Conservation (phyloP, 2,888 invertebrate genomes). For the Drosophila sordidula region DNA sequence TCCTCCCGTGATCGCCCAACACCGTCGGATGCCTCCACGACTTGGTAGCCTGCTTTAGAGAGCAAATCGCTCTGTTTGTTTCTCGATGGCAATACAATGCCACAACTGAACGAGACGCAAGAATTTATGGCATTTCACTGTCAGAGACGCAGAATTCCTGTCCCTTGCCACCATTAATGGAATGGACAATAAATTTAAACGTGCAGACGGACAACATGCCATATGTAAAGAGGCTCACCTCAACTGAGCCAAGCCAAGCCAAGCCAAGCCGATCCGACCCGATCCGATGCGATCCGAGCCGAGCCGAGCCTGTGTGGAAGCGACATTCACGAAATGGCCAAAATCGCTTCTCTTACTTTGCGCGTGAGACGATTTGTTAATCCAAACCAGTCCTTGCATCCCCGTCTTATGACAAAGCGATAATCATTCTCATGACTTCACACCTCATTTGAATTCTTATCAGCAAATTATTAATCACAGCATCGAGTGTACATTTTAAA, state of each 20-base stretch:
- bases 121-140: slow-evolving; percentile 80
- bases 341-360: slow-evolving; percentile 56
- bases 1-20: slow-evolving; percentile 47
- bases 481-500: neutral
- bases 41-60: slow-evolving; percentile 41
- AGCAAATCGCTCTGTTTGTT: slow-evolving; percentile 70
- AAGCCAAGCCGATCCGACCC: neutral
- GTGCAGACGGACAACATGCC: slow-evolving; percentile 78
- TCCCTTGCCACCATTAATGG: slow-evolving; percentile 79
- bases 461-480: slow-evolving; percentile 32
- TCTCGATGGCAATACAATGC: slow-evolving; percentile 61
- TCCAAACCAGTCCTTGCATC: slow-evolving; percentile 35
- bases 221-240: slow-evolving; percentile 67
- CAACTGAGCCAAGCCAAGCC: slow-evolving; percentile 1
- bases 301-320: slow-evolving; percentile 41
- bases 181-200: slow-evolving; percentile 79
- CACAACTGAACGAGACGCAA: slow-evolving; percentile 65
- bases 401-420: slow-evolving; percentile 62
- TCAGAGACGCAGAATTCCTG: slow-evolving; percentile 77
- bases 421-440: slow-evolving; percentile 58
- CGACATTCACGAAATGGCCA: slow-evolving; percentile 71
- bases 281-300: neutral
- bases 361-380: slow-evolving; percentile 77
- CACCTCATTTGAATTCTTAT: slow-evolving; percentile 37
- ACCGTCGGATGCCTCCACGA: slow-evolving; percentile 42